Base-by-base conservation (phyloP, 2,888 invertebrate genomes). In the Mycogona germanica region DNA sequence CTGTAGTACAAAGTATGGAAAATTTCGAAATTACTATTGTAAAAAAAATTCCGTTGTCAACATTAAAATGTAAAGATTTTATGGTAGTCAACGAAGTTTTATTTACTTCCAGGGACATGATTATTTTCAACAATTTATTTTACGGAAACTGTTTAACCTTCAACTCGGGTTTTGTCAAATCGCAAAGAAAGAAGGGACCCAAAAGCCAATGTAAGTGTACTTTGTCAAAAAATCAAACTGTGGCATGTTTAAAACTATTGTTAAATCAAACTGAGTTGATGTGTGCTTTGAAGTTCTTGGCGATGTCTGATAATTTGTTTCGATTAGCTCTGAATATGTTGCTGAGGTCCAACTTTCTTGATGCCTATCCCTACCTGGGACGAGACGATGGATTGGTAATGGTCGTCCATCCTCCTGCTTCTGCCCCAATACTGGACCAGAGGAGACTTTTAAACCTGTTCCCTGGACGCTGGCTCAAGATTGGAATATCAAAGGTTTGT, bases 101-200 rank as follows among this genome's bases (percentile, higher is more conserved):
- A 35, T 35, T n/a, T 35, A 12, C 35, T 35, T 12, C 35, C n/a
- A 45, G 23, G n/a, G 26, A 45, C 6, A 5, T 45, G 12, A 25
- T 17, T 21, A 1, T 35, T 1, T 51, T 44, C 14, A 51, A 51
- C 19, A 51, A 44, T 21, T 23, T 51, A 14, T 51, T 28, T 45
- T 51, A 44, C 26, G 51, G 51, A 12, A 51, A 51, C 19, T 51
- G 51, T 26, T 38, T 51, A 30, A 51, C 51, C 4, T 51, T 38
- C 35, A 51, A 51, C 19, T 45, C 51, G 5, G 51, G 51, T 2
- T 51, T 51, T 21, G 38, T 30, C 19, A 7, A 21, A 14, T 3
- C 2, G 12, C 25, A 23, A n/a, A 12, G 17, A 4, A 9, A 28
- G 7, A 37, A 28, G 26, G 38, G 40, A 17, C 28, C 23, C 26